These are phyloP conservation scores for Cosmia pyralina DNA, from an alignment of 2,888 invertebrate genomes.

Conservation along the genomic window DNA sequence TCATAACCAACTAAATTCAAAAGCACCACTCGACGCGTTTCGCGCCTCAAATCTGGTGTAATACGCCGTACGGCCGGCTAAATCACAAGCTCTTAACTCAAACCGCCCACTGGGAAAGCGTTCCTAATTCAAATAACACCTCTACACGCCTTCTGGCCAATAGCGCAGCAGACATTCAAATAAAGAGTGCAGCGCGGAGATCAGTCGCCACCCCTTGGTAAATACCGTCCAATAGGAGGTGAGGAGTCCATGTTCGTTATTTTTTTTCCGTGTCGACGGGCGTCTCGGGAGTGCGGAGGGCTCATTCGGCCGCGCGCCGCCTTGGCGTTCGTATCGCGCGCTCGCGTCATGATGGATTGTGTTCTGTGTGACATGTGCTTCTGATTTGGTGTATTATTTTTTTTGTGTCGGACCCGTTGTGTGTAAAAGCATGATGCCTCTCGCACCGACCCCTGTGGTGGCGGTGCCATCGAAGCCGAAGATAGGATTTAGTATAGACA, in stretches of 20 bases:
- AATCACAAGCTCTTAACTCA: slow-evolving; percentile 81
- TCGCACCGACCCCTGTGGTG: slow-evolving; percentile 97
- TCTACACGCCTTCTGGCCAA: slow-evolving; percentile 78
- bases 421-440: slow-evolving; percentile 96
- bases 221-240: slow-evolving; percentile 77
- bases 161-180: slow-evolving; percentile 73
- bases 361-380: slow-evolving; percentile 88
- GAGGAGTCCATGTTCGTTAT: slow-evolving; percentile 84
- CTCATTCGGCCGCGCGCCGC: slow-evolving; percentile 89
- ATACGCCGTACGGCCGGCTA: slow-evolving; percentile 84
- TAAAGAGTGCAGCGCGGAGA: slow-evolving; percentile 78
- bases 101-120: slow-evolving; percentile 86
- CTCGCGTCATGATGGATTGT: slow-evolving; percentile 88
- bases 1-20: slow-evolving; percentile 83
- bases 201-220: slow-evolving; percentile 77
- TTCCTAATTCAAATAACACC: slow-evolving; percentile 86
- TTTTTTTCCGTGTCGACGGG: slow-evolving; percentile 80
- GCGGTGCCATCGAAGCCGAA: slow-evolving; percentile 98
- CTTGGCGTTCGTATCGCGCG: slow-evolving; percentile 88
- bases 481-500: slow-evolving; percentile 98
- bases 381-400: slow-evolving; percentile 80
- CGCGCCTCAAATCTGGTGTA: slow-evolving; percentile 76
- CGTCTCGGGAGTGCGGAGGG: slow-evolving; percentile 73
- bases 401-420: slow-evolving; percentile 85
- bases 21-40: slow-evolving; percentile 74